Conservation (phyloP, 1,140 invertebrate species). For the Ericerus pela region DNA sequence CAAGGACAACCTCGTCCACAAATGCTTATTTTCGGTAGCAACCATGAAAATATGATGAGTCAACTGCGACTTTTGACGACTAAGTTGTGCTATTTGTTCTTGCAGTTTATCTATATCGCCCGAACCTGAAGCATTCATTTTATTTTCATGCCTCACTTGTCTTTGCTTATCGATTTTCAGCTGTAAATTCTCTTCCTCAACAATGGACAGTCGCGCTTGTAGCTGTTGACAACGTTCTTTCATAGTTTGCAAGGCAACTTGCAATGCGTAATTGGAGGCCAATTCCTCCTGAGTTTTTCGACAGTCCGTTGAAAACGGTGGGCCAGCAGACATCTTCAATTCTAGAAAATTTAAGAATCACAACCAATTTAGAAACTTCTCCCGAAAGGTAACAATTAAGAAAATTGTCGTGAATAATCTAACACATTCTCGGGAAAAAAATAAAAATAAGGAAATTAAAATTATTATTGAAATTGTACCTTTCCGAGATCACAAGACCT, state of each 20-base stretch:
- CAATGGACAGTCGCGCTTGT: slow-evolving; percentile 44
- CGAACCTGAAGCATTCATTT: slow-evolving; percentile 13
- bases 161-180: slow-evolving; percentile 39
- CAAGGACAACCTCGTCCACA: slow-evolving; percentile 54
- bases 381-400: too few relatives aligned
- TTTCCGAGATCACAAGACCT: too few relatives aligned
- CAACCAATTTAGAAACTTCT: too few relatives aligned
- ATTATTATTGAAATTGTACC: too few relatives aligned
- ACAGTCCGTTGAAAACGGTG: neutral
- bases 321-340: too few relatives aligned
- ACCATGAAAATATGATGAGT: slow-evolving; percentile 61
- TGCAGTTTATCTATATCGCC: slow-evolving; percentile 20
- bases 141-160: slow-evolving; percentile 20
- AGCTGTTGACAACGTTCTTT: slow-evolving; percentile 58
- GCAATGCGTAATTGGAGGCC: slow-evolving; percentile 41
- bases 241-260: slow-evolving; percentile 60
- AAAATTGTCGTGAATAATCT: too few relatives aligned
- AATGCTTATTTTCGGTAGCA: slow-evolving; percentile 55
- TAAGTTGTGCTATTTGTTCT: slow-evolving; percentile 24
- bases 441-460: too few relatives aligned
- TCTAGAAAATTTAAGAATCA: too few relatives aligned
- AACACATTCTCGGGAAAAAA: too few relatives aligned
- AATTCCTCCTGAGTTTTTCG: slow-evolving; percentile 6
- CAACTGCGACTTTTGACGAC: slow-evolving; percentile 55
- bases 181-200: slow-evolving; percentile 58